These are phyloP conservation scores for Pedetes capensis DNA, from an alignment of 2,113 vertebrate genomes.

Conservation along the genomic window DNA sequence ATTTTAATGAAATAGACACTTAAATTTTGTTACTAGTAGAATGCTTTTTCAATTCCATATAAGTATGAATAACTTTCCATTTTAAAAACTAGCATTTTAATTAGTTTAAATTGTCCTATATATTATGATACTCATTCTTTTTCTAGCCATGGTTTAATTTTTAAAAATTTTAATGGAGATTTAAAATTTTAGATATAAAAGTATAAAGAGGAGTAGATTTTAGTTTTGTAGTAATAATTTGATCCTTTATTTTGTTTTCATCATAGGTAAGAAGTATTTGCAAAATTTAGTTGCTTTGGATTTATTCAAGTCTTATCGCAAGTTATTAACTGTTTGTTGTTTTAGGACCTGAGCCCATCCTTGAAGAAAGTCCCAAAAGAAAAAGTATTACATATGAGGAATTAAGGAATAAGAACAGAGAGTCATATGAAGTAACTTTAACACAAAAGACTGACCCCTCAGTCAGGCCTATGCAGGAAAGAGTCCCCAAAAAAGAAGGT, in stretches of 20 bases:
- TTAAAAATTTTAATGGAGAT: not conserved
- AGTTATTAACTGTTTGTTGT: constrained; percentile 68
- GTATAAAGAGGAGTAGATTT: not conserved
- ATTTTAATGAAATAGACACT: not conserved
- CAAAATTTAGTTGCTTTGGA: constrained; percentile 46
- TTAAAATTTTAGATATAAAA: constrained; percentile 61
- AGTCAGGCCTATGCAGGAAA: constrained; percentile 81
- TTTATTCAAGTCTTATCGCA: constrained; percentile 44
- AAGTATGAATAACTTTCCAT: not conserved
- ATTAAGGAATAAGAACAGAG: constrained; percentile 87
- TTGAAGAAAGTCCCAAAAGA: constrained; percentile 84
- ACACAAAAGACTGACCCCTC: constrained; percentile 82
- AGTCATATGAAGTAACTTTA: constrained; percentile 80
- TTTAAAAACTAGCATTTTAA: constrained; percentile 5
- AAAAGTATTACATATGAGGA: constrained; percentile 86
- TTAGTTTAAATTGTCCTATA: not conserved
- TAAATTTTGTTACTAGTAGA: not conserved
- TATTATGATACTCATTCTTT: not conserved
- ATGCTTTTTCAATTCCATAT: not conserved
- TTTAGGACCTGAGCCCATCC: constrained; percentile 80
- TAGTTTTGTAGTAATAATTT: not conserved
- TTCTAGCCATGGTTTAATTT: not conserved
- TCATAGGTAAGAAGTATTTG: constrained; percentile 34
- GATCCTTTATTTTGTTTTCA: constrained; percentile 43
- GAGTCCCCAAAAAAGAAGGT: constrained; percentile 83